Base-by-base conservation (phyloP, 2,113 vertebrate genomes). In the Ranitomeya imitator region DNA sequence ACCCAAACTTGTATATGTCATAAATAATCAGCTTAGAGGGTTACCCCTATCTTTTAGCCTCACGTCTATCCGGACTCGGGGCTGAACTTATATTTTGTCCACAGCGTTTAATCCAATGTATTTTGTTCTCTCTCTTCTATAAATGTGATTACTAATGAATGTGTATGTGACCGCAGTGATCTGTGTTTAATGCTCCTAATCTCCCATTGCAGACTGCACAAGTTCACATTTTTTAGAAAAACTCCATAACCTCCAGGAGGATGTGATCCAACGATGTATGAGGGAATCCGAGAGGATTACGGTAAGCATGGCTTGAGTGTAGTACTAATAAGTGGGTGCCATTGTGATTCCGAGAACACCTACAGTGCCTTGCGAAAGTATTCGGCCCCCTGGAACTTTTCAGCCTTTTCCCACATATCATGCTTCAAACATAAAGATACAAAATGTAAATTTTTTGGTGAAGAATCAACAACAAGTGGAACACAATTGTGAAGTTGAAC, bases 191-290 rank as follows among this genome's bases (percentile, higher is more conserved):
- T 69, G 8, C 13, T 19, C 23, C n/a, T 21, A 12, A 13, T 55
- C n/a, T 45, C 16, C 8, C 21, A 2, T 14, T 37, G 12, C 37
- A 88, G 86, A 55, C 8, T 6, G 7, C 52, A 16, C 65, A 6
- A 31, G 59, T 55, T 54, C 19, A 63, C 67, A 83, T 18, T 88
- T 77, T 16, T 61, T 83, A 63, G 37, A 83, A 55, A 74, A 55
- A 18, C 18, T 77, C 0, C 21, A 16, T 54, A 52, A 57, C 37
- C 15, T 83, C 6, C 67, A 63, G 45, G 15, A 73, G 16, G 71
- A 88, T 15, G 16, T 76, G 11, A 76, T 45, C 37, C 80, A 77
- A 4, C 63, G 73, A 51, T 74, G 79, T 63, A 52, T 76, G 7
- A 10, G 6, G 6, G 59, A 73, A 15, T 31, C 86, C 12, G 45